Evolutionary conservation across 2,797 vertebrate genomes (phyloP).

Genomic region (Prunella strophiata): DNA sequence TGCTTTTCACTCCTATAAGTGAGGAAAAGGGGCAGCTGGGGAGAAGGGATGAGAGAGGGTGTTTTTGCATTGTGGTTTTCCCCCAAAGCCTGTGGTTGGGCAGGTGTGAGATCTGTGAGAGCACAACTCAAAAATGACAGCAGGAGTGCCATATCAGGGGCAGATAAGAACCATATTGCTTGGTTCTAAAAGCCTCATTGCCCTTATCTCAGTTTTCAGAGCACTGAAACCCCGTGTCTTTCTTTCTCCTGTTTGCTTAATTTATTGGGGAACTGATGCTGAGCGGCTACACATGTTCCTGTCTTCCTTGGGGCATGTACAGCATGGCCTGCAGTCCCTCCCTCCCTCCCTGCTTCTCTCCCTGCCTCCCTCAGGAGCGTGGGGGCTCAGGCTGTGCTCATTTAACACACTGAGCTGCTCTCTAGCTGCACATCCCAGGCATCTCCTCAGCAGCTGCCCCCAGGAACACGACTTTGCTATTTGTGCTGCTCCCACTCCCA

Average conservation of each 20-base stretch:
- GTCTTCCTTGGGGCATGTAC: neutral
- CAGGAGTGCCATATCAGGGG: accelerated
- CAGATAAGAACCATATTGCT: neutral
- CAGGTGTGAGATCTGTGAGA: accelerated
- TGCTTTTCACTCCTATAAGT: constrained; percentile 74
- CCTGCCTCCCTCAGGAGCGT: neutral
- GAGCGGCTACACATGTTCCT: neutral
- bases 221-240: neutral
- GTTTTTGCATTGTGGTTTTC: neutral
- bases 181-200: neutral
- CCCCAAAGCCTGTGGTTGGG: accelerated
- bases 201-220: neutral
- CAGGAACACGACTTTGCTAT: neutral
- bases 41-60: neutral
- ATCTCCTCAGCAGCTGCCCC: neutral
- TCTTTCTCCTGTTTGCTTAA: neutral
- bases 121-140: neutral
- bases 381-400: neutral
- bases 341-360: neutral
- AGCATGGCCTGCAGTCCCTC: accelerated
- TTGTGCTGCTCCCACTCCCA: neutral
- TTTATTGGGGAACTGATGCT: accelerated
- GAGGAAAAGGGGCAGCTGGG: constrained; percentile 60
- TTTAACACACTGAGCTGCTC: neutral
- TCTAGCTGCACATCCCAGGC: neutral